Percentiles rank a stretch among this genome's conserved stretches.
Conservation (phyloP, 2,888 invertebrate species). For the Rosalia funebris region DNA sequence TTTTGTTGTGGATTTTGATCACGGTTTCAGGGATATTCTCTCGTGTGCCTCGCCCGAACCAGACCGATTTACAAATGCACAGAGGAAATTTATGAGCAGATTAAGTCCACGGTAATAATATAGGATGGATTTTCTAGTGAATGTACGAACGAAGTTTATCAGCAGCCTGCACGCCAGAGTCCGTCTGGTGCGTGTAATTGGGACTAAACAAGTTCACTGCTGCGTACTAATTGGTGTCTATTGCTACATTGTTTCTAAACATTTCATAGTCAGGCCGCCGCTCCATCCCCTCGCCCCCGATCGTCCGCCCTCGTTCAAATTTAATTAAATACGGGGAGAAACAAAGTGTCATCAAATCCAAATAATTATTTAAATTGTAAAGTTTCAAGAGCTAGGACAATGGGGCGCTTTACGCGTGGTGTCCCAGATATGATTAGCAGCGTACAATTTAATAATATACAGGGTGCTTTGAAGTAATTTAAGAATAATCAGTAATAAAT, state of each 20-base stretch:
- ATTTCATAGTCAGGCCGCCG: conserved; percentile 40
- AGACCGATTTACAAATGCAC: conserved; percentile 21
- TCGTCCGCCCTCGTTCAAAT: conserved; percentile 54
- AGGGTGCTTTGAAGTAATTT: no score
- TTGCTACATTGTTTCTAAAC: conserved; percentile 64
- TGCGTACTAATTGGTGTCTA: conserved; percentile 65
- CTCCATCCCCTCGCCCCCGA: conserved; percentile 22
- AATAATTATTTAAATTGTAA: conserved; percentile 6
- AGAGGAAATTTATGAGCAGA: conserved; percentile 15
- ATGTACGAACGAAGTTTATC: conserved; percentile 51
- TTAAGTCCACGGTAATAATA: conserved; percentile 34
- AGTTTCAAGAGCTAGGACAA: neutral
- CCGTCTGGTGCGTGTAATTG: conserved; percentile 64
- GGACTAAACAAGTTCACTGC: conserved; percentile 64
- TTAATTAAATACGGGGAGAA: conserved; percentile 54
- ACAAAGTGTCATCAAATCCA: conserved; percentile 6
- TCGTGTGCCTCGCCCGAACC: conserved; percentile 13
- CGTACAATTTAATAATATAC: no score
- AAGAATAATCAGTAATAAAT: no score
- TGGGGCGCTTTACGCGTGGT: no score
- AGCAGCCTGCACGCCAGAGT: conserved; percentile 60
- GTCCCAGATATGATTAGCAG: no score
- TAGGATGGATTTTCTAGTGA: conserved; percentile 33
- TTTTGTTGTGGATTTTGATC: no score
- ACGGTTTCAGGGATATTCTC: no score